Evolutionary conservation across 2,888 invertebrate genomes (phyloP).

Genomic region (Nemurella pictetii): DNA sequence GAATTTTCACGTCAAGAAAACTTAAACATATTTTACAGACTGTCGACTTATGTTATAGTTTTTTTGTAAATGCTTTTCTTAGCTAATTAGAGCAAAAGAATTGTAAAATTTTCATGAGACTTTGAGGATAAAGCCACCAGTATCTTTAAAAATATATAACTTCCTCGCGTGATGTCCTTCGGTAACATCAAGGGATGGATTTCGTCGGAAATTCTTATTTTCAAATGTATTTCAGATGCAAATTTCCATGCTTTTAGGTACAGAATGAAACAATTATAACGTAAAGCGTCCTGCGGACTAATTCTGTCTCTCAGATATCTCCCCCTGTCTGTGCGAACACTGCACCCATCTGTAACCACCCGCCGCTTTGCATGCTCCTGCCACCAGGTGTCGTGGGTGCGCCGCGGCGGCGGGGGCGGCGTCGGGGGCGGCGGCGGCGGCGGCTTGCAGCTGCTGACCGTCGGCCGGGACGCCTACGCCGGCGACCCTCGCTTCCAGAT

Average conservation of each 20-base stretch:
- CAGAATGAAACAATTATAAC: not conserved
- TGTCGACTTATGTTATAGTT: not conserved
- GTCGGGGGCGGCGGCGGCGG: constrained; percentile 50
- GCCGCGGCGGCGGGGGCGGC: constrained; percentile 43
- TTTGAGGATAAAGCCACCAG: too few species aligned
- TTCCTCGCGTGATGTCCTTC: too few species aligned
- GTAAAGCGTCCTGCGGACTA: too few species aligned
- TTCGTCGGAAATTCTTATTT: too few species aligned
- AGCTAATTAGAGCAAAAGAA: not conserved
- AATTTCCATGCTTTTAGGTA: not conserved
- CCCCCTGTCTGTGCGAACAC: too few species aligned
- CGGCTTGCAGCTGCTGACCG: constrained; percentile 66
- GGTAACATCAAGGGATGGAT: too few species aligned
- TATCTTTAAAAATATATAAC: too few species aligned
- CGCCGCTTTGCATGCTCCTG: not conserved
- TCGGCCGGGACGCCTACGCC: constrained; percentile 68
- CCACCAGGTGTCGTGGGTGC: constrained; percentile 71
- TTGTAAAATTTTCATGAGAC: too few species aligned
- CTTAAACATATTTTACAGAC: not conserved
- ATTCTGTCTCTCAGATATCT: too few species aligned
- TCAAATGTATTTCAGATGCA: not conserved
- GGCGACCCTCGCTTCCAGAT: constrained; percentile 52
- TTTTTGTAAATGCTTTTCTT: not conserved
- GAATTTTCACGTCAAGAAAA: too few species aligned
- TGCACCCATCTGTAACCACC: too few species aligned